Evolutionary conservation across 1,140 invertebrate species (phyloP).

Genomic region (Protaetia brevitarsis): DNA sequence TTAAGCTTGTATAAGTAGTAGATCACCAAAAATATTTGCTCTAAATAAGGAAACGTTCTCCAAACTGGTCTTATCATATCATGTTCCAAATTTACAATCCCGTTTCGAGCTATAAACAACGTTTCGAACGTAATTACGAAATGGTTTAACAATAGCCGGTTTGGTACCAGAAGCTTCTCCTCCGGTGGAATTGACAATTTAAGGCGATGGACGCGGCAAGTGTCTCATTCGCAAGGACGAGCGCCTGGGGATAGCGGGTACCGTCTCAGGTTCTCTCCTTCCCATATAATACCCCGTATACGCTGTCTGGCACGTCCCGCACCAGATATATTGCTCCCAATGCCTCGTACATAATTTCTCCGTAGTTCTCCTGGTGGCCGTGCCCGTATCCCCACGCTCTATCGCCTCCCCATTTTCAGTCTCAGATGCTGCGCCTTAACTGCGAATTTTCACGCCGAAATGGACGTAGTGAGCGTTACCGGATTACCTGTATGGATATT

Average conservation of each 20-base stretch:
- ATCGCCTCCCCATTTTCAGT: slow-evolving; percentile 8
- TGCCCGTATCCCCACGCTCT: no score
- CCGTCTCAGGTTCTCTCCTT: slow-evolving; percentile 44
- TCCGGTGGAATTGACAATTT: slow-evolving; percentile 40
- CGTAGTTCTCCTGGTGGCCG: slow-evolving; percentile 35
- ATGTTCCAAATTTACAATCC: no score
- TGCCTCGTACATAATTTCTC: slow-evolving; percentile 50
- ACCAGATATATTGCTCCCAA: slow-evolving; percentile 49
- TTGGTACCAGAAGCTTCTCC: slow-evolving; percentile 1
- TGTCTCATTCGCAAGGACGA: slow-evolving; percentile 43
- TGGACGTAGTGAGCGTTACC: no score
- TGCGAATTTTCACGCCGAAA: no score
- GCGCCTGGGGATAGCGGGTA: slow-evolving; percentile 40
- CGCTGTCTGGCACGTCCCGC: slow-evolving; percentile 48
- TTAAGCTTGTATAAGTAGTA: no score
- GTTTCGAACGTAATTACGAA: slow-evolving; percentile 16
- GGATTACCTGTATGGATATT: no score
- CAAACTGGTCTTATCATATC: no score
- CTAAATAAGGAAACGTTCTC: no score
- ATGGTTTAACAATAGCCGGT: slow-evolving; percentile 1
- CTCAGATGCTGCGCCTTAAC: no score
- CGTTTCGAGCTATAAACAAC: no score
- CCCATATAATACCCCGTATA: slow-evolving; percentile 48
- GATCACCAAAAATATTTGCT: no score
- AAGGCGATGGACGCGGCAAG: slow-evolving; percentile 43